phyloP scores from a whole-genome alignment of 2,113 vertebrate species.

The Mobula hypostoma region DNA sequence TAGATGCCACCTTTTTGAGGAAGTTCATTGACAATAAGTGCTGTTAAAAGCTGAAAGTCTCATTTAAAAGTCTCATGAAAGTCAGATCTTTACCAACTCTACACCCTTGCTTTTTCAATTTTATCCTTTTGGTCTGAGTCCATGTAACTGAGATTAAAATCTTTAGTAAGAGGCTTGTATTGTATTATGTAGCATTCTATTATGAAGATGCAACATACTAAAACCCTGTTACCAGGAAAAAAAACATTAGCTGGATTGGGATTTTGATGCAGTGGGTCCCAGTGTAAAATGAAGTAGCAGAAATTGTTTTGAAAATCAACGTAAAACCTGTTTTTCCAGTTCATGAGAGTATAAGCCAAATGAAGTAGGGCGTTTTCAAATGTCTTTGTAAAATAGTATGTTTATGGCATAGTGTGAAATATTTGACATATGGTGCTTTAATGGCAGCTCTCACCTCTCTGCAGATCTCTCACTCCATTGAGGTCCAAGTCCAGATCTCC shows the following conservation, averaged over 20 bases:
- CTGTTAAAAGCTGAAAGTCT: neutral
- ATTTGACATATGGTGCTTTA: neutral
- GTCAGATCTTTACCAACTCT: neutral
- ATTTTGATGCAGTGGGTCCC: neutral
- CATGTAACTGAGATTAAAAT: neutral
- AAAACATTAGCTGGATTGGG: neutral
- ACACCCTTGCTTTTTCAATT: neutral
- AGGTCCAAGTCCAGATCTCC: slow-evolving; percentile 29
- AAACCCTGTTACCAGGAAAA: neutral
- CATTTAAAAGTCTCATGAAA: neutral
- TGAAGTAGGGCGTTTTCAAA: neutral
- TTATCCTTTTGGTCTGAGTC: neutral
- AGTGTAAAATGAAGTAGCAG: neutral
- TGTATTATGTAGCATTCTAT: neutral
- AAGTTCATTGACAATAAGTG: neutral
- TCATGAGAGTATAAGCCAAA: neutral
- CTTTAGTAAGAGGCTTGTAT: neutral
- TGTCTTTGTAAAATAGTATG: neutral
- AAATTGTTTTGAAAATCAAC: neutral
- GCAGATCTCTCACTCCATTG: slow-evolving; percentile 19
- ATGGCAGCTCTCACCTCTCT: neutral
- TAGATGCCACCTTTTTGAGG: neutral
- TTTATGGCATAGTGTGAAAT: neutral
- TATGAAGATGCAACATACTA: too few relatives aligned
- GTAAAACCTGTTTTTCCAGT: neutral